A percentile compares a stretch with the other conserved stretches of the same genome.
Evolutionary conservation across 2,888 invertebrate genomes (phyloP).

Genomic region (Entomobrya multifasciata): DNA sequence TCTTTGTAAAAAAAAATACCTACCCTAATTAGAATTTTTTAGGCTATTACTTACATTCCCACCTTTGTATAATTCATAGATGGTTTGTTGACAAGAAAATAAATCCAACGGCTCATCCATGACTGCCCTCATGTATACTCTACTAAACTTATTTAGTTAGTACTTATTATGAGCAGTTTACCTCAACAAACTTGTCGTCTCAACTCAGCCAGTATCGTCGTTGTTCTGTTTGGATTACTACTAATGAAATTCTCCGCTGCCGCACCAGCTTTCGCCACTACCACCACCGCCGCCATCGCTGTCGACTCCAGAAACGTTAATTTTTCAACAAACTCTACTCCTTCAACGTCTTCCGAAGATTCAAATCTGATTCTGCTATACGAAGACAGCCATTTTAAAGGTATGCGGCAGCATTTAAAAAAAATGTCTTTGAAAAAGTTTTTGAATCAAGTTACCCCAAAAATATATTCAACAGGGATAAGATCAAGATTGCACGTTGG

Average conservation of each 20-base stretch:
- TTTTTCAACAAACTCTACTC: too few relatives aligned
- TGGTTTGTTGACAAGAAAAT: background rate
- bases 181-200: background rate
- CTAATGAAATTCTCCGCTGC: constrained; percentile 2
- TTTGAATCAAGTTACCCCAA: constrained; percentile 2
- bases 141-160: constrained; percentile 12
- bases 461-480: constrained; percentile 46
- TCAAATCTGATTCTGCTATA: constrained; percentile 52
- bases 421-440: background rate
- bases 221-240: constrained; percentile 30
- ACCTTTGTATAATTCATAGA: too few relatives aligned
- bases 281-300: background rate
- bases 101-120: background rate
- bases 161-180: constrained; percentile 37
- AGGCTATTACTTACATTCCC: too few relatives aligned
- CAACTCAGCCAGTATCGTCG: constrained; percentile 5
- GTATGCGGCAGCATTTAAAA: background rate
- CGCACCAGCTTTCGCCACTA: background rate
- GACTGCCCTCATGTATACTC: constrained; percentile 10
- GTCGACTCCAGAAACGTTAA: too few relatives aligned
- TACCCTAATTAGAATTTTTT: background rate
- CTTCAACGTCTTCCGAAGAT: background rate
- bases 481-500: constrained; percentile 50
- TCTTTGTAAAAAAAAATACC: background rate
- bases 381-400: constrained; percentile 70